phyloP scores from a whole-genome alignment of 2,888 invertebrate species.

The Drosophila engyochracea region DNA sequence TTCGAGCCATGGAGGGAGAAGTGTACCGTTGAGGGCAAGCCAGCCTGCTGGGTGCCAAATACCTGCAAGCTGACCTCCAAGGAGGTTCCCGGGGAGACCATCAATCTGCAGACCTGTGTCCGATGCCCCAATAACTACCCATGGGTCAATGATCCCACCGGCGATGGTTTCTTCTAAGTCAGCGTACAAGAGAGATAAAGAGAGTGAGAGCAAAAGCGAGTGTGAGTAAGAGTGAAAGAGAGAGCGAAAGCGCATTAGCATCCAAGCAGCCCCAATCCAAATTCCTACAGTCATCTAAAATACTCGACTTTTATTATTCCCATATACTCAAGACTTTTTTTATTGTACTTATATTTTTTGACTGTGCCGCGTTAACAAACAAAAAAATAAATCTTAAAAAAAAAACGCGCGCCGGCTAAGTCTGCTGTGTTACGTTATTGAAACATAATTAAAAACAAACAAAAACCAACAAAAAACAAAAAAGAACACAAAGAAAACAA shows the following conservation, averaged over 20 bases:
- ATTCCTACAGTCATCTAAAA: slow-evolving; percentile 55
- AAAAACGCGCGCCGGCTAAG: slow-evolving; percentile 66
- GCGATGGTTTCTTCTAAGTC: slow-evolving; percentile 92
- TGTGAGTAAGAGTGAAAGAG: slow-evolving; percentile 15
- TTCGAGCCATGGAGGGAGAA: slow-evolving; percentile 98
- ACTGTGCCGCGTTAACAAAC: slow-evolving; percentile 56
- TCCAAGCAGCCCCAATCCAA: slow-evolving; percentile 57
- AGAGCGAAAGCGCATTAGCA: slow-evolving; percentile 37
- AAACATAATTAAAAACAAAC: slow-evolving; percentile 55
- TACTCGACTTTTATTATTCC: slow-evolving; percentile 44
- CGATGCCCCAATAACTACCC: slow-evolving; percentile 98
- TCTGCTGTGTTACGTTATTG: slow-evolving; percentile 85
- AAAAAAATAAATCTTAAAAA: slow-evolving; percentile 8
- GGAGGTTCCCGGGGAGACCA: slow-evolving; percentile 97
- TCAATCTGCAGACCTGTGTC: slow-evolving; percentile 96
- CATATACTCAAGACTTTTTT: slow-evolving; percentile 66
- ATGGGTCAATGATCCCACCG: slow-evolving; percentile 95
- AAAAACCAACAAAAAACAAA: slow-evolving; percentile 34
- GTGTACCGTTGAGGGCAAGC: slow-evolving; percentile 94
- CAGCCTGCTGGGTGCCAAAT: slow-evolving; percentile 95
- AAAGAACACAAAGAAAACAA: slow-evolving; percentile 12
- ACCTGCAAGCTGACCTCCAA: slow-evolving; percentile 96
- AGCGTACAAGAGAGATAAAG: slow-evolving; percentile 51
- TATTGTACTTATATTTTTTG: slow-evolving; percentile 50
- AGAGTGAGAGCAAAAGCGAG: slow-evolving; percentile 62